These are phyloP conservation scores for Ptychobarbus kaznakovi DNA, from an alignment of 2,797 vertebrate genomes.

Conservation along the genomic window DNA sequence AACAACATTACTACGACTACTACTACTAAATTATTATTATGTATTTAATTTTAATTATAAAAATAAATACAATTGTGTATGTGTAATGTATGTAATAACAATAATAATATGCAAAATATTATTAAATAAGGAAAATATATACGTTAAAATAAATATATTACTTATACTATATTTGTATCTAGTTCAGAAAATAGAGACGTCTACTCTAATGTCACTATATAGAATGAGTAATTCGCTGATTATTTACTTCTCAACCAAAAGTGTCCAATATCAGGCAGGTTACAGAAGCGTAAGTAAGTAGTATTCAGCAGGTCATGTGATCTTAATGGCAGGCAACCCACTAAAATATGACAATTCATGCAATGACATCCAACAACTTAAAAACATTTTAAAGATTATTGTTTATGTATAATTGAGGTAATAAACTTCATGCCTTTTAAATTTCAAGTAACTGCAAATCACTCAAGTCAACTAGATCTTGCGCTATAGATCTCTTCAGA, in stretches of 20 bases:
- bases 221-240: not conserved
- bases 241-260: not conserved
- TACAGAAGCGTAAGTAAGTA: not conserved
- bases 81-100: not conserved
- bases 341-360: too few relatives aligned
- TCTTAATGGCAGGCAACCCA: too few relatives aligned
- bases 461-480: too few relatives aligned
- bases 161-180: too few relatives aligned
- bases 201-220: not conserved
- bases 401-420: not conserved
- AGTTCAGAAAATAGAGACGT: not conserved
- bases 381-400: not conserved
- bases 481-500: constrained; percentile 64
- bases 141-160: not conserved
- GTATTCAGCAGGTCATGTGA: not conserved
- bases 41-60: not conserved
- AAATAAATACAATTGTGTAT: not conserved
- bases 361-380: not conserved
- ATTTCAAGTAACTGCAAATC: too few relatives aligned
- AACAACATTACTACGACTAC: not conserved
- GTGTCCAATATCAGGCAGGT: not conserved
- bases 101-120: not conserved
- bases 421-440: too few relatives aligned
- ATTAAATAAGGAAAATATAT: not conserved
- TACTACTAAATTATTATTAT: not conserved